Evolutionary conservation across 1,140 invertebrate genomes (phyloP).

Genomic region (Solenopsis invicta): DNA sequence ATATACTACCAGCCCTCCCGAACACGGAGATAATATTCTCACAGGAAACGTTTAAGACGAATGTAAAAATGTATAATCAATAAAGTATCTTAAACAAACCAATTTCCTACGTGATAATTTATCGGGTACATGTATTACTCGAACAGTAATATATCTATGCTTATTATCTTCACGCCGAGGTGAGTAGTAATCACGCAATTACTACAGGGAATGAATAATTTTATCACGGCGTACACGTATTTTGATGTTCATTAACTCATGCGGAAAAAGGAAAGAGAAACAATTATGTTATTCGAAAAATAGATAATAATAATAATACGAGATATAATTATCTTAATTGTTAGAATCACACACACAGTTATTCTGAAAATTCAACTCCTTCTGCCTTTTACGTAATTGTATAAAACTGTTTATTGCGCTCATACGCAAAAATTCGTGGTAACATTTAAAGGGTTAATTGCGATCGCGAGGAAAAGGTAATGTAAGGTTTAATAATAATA

Average conservation of each 20-base stretch:
- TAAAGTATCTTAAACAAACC: slow-evolving; percentile 20
- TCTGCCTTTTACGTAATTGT: background rate
- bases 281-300: background rate
- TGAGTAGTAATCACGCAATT: slow-evolving; percentile 28
- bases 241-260: background rate
- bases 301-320: background rate
- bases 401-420: background rate
- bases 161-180: slow-evolving; percentile 27
- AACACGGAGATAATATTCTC: slow-evolving; percentile 7
- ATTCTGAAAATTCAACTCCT: slow-evolving; percentile 4
- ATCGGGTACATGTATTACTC: background rate
- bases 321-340: background rate
- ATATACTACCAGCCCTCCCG: background rate
- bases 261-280: background rate
- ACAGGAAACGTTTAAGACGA: background rate
- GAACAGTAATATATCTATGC: slow-evolving; percentile 12
- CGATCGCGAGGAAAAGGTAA: background rate
- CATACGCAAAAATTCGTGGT: background rate
- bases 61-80: slow-evolving; percentile 15
- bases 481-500: background rate
- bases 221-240: background rate
- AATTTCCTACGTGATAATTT: slow-evolving; percentile 36
- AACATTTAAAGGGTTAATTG: slow-evolving; percentile 23
- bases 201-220: slow-evolving; percentile 26
- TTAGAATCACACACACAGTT: background rate